These are phyloP conservation scores for Caenorhabditis sulstoni DNA, from an alignment of 2,888 invertebrate genomes.

Conservation along the genomic window DNA sequence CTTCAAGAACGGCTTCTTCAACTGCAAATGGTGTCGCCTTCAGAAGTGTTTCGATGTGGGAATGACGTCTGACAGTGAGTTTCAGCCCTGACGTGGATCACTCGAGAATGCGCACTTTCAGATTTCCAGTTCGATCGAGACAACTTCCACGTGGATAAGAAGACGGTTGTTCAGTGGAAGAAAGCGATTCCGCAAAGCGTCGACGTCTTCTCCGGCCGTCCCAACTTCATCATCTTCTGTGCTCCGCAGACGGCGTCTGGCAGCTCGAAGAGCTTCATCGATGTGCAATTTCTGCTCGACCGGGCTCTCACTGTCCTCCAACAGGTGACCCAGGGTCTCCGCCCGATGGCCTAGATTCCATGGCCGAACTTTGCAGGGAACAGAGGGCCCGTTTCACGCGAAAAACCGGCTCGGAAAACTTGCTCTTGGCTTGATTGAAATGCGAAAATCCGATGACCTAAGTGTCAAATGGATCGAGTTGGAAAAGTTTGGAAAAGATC, in stretches of 20 bases:
- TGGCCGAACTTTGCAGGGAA: too few relatives aligned
- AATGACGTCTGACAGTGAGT: constrained; percentile 50
- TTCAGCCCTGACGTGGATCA: too few relatives aligned
- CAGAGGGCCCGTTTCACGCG: background rate
- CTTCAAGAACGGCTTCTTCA: constrained; percentile 50
- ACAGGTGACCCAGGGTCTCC: too few relatives aligned
- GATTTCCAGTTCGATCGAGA: constrained; percentile 32
- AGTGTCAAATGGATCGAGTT: background rate
- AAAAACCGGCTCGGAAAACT: background rate
- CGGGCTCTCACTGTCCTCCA: constrained; percentile 5
- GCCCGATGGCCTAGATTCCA: too few relatives aligned
- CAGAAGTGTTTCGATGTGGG: constrained; percentile 53
- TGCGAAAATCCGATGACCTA: background rate
- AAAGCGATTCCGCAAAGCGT: constrained; percentile 30
- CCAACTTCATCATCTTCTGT: constrained; percentile 33
- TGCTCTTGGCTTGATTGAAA: background rate
- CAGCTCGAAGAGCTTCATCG: constrained; percentile 5
- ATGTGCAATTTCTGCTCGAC: constrained; percentile 23
- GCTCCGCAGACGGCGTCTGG: background rate
- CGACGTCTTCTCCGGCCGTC: constrained; percentile 11
- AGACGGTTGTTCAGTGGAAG: background rate
- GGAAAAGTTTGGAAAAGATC: constrained; percentile 1
- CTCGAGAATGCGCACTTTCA: background rate
- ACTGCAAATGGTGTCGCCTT: constrained; percentile 50
- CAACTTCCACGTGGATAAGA: background rate